Percentiles rank a stretch among this genome's conserved stretches.
These are phyloP conservation scores for Melipona bicolor DNA, from an alignment of 2,888 invertebrate species.

Conservation along the genomic window DNA sequence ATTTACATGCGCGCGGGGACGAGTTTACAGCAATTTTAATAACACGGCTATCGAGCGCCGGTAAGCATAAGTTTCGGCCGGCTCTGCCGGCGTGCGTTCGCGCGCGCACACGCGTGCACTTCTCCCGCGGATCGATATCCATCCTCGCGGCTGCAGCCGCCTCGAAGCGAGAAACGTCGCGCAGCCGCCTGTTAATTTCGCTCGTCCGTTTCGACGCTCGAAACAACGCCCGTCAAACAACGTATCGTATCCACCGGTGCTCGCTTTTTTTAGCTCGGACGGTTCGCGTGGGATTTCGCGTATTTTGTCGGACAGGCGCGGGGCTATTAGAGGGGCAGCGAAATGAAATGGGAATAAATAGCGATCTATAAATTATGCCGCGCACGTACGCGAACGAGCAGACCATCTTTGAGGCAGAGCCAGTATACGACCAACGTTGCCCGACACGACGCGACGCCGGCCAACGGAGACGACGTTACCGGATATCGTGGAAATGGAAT, in stretches of 20 bases:
- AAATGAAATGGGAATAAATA: slow-evolving; percentile 73
- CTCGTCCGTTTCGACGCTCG: background rate
- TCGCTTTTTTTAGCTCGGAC: background rate
- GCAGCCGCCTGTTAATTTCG: slow-evolving; percentile 1
- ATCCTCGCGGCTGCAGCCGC: background rate
- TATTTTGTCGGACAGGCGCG: too few species aligned
- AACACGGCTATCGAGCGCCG: slow-evolving; percentile 52
- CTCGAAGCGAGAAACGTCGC: background rate
- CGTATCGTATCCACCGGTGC: too few species aligned
- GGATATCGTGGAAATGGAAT: slow-evolving; percentile 71
- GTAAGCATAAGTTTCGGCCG: slow-evolving; percentile 53
- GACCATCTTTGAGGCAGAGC: background rate
- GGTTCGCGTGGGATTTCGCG: background rate
- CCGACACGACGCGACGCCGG: slow-evolving; percentile 18
- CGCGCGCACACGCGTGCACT: background rate
- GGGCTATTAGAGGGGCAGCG: slow-evolving; percentile 15
- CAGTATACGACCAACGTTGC: background rate
- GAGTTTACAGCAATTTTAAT: slow-evolving; percentile 55
- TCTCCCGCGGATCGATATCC: slow-evolving; percentile 48
- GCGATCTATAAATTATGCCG: slow-evolving; percentile 78
- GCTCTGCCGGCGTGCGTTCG: background rate
- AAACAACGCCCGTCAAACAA: background rate
- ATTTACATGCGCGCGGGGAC: slow-evolving; percentile 41
- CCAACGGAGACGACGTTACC: slow-evolving; percentile 58
- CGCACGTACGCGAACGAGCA: slow-evolving; percentile 68